Percentiles rank a stretch among this genome's conserved stretches.
Conservation (phyloP, 2,888 invertebrate genomes). For the Ceriagrion tenellum region DNA sequence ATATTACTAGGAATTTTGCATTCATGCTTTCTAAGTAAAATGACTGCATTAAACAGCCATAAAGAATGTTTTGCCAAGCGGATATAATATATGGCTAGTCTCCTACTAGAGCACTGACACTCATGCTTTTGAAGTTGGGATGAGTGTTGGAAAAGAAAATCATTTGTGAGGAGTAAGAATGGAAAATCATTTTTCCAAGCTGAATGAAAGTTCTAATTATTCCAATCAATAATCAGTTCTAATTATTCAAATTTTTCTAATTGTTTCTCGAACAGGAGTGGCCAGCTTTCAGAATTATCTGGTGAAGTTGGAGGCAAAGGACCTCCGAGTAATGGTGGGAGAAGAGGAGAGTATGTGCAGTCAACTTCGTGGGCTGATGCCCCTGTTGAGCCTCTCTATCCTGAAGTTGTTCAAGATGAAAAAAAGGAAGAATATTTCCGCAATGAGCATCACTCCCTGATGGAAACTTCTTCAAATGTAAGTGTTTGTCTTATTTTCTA, state of each 20-base stretch:
- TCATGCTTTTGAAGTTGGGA: too few relatives aligned
- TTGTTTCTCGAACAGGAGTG: background rate
- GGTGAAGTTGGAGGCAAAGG: slow-evolving; percentile 48
- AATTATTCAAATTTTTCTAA: background rate
- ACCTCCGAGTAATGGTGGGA: slow-evolving; percentile 40
- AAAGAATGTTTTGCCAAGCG: too few relatives aligned
- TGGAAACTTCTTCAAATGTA: slow-evolving; percentile 55
- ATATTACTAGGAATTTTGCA: too few relatives aligned
- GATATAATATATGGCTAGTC: too few relatives aligned
- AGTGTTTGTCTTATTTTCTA: background rate
- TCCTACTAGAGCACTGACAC: too few relatives aligned
- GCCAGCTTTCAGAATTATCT: slow-evolving; percentile 55
- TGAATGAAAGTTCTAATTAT: too few relatives aligned
- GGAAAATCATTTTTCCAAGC: too few relatives aligned
- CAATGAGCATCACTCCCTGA: slow-evolving; percentile 48
- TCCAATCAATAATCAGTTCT: too few relatives aligned
- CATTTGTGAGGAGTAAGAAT: too few relatives aligned
- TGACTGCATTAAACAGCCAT: too few relatives aligned
- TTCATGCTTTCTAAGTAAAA: too few relatives aligned
- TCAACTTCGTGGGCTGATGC: slow-evolving; percentile 80
- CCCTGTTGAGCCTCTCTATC: slow-evolving; percentile 76
- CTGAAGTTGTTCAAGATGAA: slow-evolving; percentile 68
- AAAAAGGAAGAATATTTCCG: slow-evolving; percentile 58
- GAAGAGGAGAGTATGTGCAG: slow-evolving; percentile 48
- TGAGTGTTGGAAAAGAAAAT: too few relatives aligned